These are phyloP conservation scores for Lophius americanus DNA, from an alignment of 2,797 vertebrate species.

Conservation along the genomic window DNA sequence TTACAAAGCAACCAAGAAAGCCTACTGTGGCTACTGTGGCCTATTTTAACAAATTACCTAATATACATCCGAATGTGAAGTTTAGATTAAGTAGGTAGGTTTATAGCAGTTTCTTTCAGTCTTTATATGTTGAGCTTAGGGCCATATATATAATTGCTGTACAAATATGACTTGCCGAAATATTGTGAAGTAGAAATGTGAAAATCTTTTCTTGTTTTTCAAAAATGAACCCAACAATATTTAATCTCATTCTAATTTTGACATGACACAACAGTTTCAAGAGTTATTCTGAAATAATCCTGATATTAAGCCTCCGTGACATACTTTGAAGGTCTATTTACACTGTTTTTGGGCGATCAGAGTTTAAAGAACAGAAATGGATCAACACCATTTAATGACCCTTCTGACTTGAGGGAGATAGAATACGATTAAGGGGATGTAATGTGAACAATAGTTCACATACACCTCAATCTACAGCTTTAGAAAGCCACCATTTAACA, in stretches of 20 bases:
- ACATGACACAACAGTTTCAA: constrained; percentile 1
- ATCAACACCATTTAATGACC: background rate
- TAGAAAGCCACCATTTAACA: background rate
- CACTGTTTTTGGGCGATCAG: constrained; percentile 15
- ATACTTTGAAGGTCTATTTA: background rate
- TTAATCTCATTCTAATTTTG: background rate
- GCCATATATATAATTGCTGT: background rate
- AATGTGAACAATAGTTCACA: background rate
- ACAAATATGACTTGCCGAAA: background rate
- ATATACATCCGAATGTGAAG: background rate
- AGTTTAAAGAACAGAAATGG: constrained; percentile 26
- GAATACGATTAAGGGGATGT: too few relatives aligned
- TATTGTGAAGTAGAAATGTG: background rate
- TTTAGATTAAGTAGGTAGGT: background rate
- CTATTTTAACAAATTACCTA: background rate
- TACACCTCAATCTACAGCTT: background rate
- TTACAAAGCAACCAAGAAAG: background rate
- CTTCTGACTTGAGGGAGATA: too few relatives aligned
- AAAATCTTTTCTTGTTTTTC: background rate
- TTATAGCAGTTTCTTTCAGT: background rate
- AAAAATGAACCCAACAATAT: background rate
- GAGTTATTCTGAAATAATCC: background rate
- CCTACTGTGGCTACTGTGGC: background rate
- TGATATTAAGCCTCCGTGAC: background rate
- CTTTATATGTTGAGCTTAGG: background rate